These are phyloP conservation scores for Lepidurus arcticus DNA, from an alignment of 1,140 invertebrate genomes.

Conservation along the genomic window DNA sequence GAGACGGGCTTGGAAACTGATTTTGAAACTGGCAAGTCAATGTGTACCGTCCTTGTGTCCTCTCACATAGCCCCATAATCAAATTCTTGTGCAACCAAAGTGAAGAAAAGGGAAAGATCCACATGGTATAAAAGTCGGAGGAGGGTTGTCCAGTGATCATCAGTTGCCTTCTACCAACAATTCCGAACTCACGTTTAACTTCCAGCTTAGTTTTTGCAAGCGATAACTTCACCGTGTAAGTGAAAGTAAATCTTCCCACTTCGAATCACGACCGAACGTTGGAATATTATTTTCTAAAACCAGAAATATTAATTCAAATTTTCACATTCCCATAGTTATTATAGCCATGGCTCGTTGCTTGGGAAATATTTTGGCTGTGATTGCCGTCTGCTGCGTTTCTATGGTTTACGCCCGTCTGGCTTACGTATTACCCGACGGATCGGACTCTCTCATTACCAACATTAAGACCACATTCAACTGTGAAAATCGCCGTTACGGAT, in stretches of 20 bases:
- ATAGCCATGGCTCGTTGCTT: not conserved
- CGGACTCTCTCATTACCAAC: slow-evolving; percentile 38
- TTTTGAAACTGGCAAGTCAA: not conserved
- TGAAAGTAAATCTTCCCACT: not conserved
- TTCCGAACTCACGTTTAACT: not conserved
- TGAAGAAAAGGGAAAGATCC: not conserved
- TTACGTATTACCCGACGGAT: slow-evolving; percentile 39
- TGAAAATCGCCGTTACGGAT: slow-evolving; percentile 41
- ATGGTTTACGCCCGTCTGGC: slow-evolving; percentile 28
- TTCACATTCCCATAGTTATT: not conserved
- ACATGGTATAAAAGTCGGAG: not conserved
- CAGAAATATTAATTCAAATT: not conserved
- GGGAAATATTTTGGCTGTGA: slow-evolving; percentile 16
- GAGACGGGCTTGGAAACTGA: not conserved
- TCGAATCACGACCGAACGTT: not conserved
- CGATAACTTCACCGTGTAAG: not conserved
- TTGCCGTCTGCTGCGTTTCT: slow-evolving; percentile 20
- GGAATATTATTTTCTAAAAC: not conserved
- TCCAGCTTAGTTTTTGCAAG: not conserved
- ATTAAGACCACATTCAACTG: slow-evolving; percentile 41
- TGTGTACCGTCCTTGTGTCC: slow-evolving; percentile 2
- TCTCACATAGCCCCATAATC: not conserved
- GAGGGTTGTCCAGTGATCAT: not conserved
- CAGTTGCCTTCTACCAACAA: not conserved
- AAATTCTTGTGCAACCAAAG: not conserved